A percentile compares a stretch with the other conserved stretches of the same genome.
These are phyloP conservation scores for Rhombomys opimus DNA, from an alignment of 2,113 vertebrate species.

Conservation along the genomic window DNA sequence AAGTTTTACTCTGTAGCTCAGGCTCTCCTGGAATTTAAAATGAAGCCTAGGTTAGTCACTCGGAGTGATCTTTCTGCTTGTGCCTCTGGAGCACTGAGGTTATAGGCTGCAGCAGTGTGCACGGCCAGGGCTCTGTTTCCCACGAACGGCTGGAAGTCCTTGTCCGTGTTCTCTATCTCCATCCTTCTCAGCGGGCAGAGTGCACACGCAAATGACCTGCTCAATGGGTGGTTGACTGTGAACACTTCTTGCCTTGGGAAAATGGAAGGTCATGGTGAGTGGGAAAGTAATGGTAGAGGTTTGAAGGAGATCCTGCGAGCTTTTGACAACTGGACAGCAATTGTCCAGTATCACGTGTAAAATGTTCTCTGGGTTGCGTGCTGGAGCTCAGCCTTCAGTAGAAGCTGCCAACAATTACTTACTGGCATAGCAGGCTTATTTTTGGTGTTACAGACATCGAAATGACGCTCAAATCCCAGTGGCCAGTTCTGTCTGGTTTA, in stretches of 20 bases:
- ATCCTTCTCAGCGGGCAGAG: background rate
- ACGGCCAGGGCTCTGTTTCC: background rate
- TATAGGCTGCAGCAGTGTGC: accelerated
- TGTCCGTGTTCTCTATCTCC: too few relatives aligned
- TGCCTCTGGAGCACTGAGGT: background rate
- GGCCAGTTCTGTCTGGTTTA: background rate
- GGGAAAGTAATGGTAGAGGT: background rate
- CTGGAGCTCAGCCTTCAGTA: background rate
- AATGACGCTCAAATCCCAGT: background rate
- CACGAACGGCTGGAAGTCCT: background rate
- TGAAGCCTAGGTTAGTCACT: background rate
- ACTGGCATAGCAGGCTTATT: background rate
- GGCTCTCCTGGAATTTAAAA: background rate
- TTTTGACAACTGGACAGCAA: background rate
- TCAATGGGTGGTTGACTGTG: background rate
- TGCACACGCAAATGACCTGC: background rate
- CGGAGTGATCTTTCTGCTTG: background rate
- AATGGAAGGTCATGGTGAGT: background rate
- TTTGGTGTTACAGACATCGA: slow-evolving; percentile 9
- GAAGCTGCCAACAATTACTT: slow-evolving; percentile 20
- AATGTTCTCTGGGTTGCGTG: slow-evolving; percentile 4
- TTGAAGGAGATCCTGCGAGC: slow-evolving; percentile 13
- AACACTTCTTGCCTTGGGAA: background rate
- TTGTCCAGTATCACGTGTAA: background rate
- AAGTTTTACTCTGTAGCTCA: background rate